Base-by-base conservation (phyloP, 2,888 invertebrate species). In the Andrena minutula region DNA sequence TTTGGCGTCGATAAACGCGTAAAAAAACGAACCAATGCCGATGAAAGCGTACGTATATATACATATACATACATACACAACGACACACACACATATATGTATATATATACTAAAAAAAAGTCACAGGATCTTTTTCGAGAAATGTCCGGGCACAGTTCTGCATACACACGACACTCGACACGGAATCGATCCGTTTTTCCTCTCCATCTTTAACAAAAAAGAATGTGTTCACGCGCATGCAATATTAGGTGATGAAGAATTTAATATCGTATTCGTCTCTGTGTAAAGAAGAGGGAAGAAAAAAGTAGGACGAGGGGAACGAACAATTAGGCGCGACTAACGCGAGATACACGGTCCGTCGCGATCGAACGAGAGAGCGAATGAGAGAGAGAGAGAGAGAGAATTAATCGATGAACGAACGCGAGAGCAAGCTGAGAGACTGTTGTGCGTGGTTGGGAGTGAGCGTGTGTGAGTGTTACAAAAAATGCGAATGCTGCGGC, bases 181-280 rank as follows among this genome's bases (percentile, higher is more conserved):
- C 66, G 23, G 20, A 56, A 56, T 79, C 79, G 80, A 80, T 41
- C 70, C 84, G 83, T 85, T 86, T 81, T 75, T 81, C 80, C 86
- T 87, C 85, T 89, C 84, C 87, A 90, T 90, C 89, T 87, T 88
- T 78, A 77, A 90, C 41, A 69, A 89, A 88, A 75, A 75, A 90
- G 65, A 90, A 89, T 91, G 91, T 91, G 91, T 92, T 91, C 91
- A 92, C 88, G 88, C 91, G 90, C 89, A 92, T 90, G 92, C 92
- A 92, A 92, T 92, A 91, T 91, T 91, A 89, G 89, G 83, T 88
- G 89, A 89, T 80, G 86, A 91, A 79, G 83, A 84, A 41, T 60
- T 60, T 58, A 71, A 86, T 87, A 89, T 87, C 83, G 75, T 89
- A 87, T 83, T 78, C 65, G 77, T 86, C 73, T 86, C 73, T 88